phyloP scores from a whole-genome alignment of 2,113 vertebrate genomes.

The Peromyscus maniculatus region DNA sequence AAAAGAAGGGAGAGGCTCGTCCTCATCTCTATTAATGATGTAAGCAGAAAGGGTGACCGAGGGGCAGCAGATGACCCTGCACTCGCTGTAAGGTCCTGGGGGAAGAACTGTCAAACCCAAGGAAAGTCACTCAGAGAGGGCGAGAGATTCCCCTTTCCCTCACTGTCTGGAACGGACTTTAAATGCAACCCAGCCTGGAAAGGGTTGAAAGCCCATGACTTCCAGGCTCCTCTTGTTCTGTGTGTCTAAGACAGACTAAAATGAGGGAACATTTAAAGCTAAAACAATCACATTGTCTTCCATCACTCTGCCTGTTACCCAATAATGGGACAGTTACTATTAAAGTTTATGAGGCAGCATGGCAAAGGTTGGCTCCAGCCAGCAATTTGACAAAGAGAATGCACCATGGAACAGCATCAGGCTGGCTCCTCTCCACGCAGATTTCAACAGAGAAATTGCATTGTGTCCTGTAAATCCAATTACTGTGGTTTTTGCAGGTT shows the following conservation, averaged over 20 bases:
- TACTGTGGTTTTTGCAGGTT: slow-evolving; percentile 61
- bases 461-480: slow-evolving; percentile 65
- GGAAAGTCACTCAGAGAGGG: slow-evolving; percentile 42
- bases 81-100: neutral
- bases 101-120: slow-evolving; percentile 35
- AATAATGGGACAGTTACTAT: slow-evolving; percentile 39
- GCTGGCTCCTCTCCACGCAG: slow-evolving; percentile 66
- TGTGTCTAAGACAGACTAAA: slow-evolving; percentile 24
- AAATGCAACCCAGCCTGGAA: neutral
- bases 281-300: slow-evolving; percentile 48
- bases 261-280: slow-evolving; percentile 44
- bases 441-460: slow-evolving; percentile 62
- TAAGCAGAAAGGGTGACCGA: neutral
- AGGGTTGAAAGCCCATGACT: neutral
- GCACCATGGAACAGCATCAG: neutral
- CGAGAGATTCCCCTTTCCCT: neutral
- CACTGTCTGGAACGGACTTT: slow-evolving; percentile 25
- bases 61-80: neutral
- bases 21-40: slow-evolving; percentile 25
- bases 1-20: slow-evolving; percentile 6
- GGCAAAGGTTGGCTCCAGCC: slow-evolving; percentile 67
- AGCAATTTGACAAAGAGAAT: slow-evolving; percentile 40
- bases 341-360: slow-evolving; percentile 62
- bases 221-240: neutral
- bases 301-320: slow-evolving; percentile 28